Evolutionary conservation across 2,888 invertebrate species (phyloP).

Genomic region (Sminthurinus aureus): DNA sequence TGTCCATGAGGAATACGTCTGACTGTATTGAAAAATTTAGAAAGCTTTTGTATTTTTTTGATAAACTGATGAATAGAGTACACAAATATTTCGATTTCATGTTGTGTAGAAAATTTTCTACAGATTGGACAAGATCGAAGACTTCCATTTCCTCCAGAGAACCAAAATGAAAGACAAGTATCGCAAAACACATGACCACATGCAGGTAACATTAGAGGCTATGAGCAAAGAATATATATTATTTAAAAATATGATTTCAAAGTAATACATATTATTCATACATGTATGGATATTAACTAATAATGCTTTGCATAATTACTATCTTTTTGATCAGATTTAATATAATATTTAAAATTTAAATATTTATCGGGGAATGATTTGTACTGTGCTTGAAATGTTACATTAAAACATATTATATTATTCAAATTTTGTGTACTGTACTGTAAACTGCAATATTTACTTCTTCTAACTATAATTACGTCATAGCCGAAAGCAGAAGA

Average conservation of each 20-base stretch:
- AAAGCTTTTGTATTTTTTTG: background rate
- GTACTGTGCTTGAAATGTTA: too few relatives aligned
- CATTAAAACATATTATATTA: background rate
- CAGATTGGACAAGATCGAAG: slow-evolving; percentile 28
- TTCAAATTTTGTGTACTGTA: background rate
- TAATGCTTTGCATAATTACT: too few relatives aligned
- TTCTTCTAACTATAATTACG: too few relatives aligned
- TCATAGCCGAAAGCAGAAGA: too few relatives aligned
- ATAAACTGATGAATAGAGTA: slow-evolving; percentile 10
- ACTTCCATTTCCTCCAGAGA: background rate
- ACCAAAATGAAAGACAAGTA: slow-evolving; percentile 18
- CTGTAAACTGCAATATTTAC: too few relatives aligned
- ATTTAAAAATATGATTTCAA: too few relatives aligned
- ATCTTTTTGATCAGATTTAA: too few relatives aligned
- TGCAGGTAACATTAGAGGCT: slow-evolving; percentile 27
- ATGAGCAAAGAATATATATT: background rate
- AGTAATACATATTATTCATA: too few relatives aligned
- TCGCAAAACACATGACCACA: slow-evolving; percentile 26
- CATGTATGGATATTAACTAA: too few relatives aligned
- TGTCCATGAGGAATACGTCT: background rate
- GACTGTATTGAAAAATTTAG: background rate
- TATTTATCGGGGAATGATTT: too few relatives aligned
- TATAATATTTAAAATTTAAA: too few relatives aligned
- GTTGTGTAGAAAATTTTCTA: slow-evolving; percentile 1
- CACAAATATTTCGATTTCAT: background rate